These are phyloP conservation scores for Corticium candelabrum DNA, from an alignment of 37 sponge, comb jelly and placozoan genomes.

Conservation along the genomic window DNA sequence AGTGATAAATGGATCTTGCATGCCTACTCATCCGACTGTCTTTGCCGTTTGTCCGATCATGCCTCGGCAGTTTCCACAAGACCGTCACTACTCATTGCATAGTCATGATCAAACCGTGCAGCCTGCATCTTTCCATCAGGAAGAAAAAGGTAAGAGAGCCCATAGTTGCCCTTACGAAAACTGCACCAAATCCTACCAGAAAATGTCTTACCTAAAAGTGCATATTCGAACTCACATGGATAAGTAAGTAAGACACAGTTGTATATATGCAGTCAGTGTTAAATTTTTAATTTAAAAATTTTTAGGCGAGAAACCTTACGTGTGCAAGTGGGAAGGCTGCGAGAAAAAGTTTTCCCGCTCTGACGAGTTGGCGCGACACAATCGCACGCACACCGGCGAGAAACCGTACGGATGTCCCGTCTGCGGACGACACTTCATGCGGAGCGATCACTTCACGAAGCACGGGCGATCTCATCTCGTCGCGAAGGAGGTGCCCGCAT, in stretches of 20 bases:
- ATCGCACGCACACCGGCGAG: conserved; percentile 77
- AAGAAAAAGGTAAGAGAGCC: no score
- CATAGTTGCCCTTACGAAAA: conserved; percentile 29
- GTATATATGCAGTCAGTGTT: no score
- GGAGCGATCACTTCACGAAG: conserved; percentile 79
- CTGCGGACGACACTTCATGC: conserved; percentile 59
- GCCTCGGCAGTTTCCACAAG: no score
- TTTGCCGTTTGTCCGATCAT: no score
- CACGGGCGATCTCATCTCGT: conserved; percentile 64
- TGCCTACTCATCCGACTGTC: no score
- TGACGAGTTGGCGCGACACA: conserved; percentile 77
- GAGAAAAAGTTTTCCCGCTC: conserved; percentile 64
- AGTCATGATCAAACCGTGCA: no score
- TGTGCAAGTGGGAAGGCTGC: conserved; percentile 68
- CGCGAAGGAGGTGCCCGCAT: conserved; percentile 37
- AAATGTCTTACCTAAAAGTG: conserved; percentile 77
- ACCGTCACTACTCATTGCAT: no score
- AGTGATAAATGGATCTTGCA: no score
- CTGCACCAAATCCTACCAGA: conserved; percentile 66
- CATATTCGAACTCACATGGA: conserved; percentile 67
- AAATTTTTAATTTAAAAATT: background rate
- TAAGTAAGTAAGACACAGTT: background rate
- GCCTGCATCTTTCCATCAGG: no score
- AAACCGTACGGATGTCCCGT: conserved; percentile 73
- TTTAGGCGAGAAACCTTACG: conserved; percentile 65